These are phyloP conservation scores for Apteryx owenii DNA, from an alignment of 2,113 vertebrate genomes.

Conservation along the genomic window DNA sequence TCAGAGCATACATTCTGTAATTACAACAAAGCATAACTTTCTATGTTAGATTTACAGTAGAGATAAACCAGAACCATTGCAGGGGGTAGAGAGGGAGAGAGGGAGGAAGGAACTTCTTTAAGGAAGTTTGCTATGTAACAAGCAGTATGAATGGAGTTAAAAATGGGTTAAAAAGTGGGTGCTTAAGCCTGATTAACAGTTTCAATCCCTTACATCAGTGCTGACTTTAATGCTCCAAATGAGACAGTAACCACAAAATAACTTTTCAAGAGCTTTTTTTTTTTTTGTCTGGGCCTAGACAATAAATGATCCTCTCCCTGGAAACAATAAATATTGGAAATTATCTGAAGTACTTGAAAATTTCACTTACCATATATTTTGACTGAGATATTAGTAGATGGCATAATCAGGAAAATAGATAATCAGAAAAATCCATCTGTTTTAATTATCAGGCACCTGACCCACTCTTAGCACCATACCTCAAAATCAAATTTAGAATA, in stretches of 20 bases:
- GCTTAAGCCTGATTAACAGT: neutral
- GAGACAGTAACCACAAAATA: neutral
- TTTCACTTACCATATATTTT: neutral
- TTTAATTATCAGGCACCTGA: neutral
- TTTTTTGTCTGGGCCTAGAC: neutral
- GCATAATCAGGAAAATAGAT: neutral
- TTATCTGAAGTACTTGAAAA: neutral
- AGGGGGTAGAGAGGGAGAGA: neutral
- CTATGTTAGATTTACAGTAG: neutral
- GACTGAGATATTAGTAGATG: neutral
- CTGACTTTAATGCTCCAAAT: neutral
- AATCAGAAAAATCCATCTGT: neutral
- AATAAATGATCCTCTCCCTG: neutral
- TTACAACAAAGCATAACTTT: neutral
- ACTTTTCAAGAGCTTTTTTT: neutral
- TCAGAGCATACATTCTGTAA: neutral
- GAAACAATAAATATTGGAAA: neutral
- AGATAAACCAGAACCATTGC: neutral
- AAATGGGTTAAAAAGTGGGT: neutral
- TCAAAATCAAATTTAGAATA: neutral
- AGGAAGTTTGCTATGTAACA: neutral
- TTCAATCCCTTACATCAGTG: neutral
- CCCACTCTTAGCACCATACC: neutral
- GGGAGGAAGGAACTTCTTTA: neutral
- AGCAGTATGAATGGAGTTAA: neutral